Evolutionary conservation across 2,797 vertebrate species (phyloP).

Genomic region (Microtus obscurus): DNA sequence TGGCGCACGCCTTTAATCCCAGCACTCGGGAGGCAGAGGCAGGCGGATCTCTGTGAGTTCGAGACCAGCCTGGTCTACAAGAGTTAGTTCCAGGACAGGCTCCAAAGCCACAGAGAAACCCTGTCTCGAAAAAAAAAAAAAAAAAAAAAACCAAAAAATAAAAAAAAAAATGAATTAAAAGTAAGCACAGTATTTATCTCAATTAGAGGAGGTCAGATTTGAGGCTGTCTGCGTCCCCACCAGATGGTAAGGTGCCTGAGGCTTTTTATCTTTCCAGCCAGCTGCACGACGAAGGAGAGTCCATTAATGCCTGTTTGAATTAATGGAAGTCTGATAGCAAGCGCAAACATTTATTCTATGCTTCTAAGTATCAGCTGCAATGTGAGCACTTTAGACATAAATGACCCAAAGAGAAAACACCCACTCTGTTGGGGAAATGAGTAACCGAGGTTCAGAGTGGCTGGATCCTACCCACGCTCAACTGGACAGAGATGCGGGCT

Average conservation of each 20-base stretch:
- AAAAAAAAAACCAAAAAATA: too few relatives aligned
- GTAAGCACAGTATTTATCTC: background rate
- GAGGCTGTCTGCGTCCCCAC: background rate
- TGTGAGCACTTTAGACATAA: background rate
- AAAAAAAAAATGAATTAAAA: background rate
- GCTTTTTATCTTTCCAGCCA: conserved; percentile 42
- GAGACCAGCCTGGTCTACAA: too few relatives aligned
- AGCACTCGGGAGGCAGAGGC: too few relatives aligned
- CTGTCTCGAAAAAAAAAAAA: too few relatives aligned
- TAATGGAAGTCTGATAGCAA: conserved; percentile 47
- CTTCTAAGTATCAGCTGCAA: background rate
- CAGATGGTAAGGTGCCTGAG: background rate
- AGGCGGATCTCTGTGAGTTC: too few relatives aligned
- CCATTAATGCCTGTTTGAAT: background rate
- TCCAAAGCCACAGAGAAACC: too few relatives aligned
- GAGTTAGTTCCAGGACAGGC: too few relatives aligned
- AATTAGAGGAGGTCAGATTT: background rate
- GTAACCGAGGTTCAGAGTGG: background rate
- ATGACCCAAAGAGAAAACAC: background rate
- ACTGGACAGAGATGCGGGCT: background rate
- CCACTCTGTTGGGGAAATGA: background rate
- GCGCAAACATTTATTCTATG: conserved; percentile 25
- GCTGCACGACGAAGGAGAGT: background rate
- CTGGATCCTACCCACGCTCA: background rate
- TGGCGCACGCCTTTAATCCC: too few relatives aligned